phyloP scores from a whole-genome alignment of 2,888 invertebrate species.

The Amphipoea oculea region DNA sequence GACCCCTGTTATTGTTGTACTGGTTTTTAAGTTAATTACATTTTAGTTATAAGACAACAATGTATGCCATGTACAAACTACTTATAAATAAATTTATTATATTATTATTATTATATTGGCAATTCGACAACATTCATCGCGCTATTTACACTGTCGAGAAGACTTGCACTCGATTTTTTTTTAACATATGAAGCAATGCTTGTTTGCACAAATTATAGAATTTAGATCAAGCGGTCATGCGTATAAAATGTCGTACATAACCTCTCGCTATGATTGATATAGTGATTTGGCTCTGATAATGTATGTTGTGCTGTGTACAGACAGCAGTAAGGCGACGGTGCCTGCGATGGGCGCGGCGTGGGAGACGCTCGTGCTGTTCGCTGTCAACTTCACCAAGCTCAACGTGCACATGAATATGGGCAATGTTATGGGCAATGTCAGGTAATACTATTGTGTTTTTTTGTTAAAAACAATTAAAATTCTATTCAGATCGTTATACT shows the following conservation, averaged over 20 bases:
- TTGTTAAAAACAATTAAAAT: too few species aligned
- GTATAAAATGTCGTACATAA: background rate
- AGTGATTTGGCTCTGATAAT: too few species aligned
- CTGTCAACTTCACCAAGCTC: conserved; percentile 98
- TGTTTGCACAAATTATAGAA: background rate
- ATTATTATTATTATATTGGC: too few species aligned
- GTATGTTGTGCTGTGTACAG: conserved; percentile 15
- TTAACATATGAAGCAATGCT: background rate
- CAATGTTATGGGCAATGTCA: conserved; percentile 99
- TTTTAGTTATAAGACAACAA: too few species aligned
- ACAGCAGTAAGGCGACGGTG: conserved; percentile 54
- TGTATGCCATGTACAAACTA: too few species aligned
- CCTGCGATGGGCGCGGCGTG: conserved; percentile 92
- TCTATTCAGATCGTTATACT: too few species aligned
- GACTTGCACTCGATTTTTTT: background rate
- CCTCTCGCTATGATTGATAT: background rate
- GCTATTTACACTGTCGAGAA: too few species aligned
- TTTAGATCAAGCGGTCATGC: background rate
- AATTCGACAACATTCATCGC: too few species aligned
- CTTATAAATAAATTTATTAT: too few species aligned
- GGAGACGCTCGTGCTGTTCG: conserved; percentile 99
- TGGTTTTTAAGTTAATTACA: too few species aligned
- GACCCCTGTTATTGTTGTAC: too few species aligned
- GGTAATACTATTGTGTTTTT: conserved; percentile 85
- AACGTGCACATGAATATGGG: conserved; percentile 99